Percentiles rank a stretch among this genome's conserved stretches.
Evolutionary conservation across 2,888 invertebrate genomes (phyloP).

Genomic region (Trichacis sp.): DNA sequence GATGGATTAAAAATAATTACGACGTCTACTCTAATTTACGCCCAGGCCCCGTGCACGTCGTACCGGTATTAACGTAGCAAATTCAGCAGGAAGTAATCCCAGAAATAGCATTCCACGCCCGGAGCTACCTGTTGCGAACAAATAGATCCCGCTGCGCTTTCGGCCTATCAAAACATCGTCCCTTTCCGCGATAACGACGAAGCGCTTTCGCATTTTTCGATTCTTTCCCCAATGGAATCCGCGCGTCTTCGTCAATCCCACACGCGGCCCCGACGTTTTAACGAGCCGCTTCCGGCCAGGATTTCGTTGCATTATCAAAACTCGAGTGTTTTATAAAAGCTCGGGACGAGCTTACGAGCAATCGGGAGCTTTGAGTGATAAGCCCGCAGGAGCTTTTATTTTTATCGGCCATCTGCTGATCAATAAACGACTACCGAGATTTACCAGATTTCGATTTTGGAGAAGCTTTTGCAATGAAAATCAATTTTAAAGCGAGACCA

Average conservation of each 20-base stretch:
- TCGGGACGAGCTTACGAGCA: not conserved
- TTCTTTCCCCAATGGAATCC: not conserved
- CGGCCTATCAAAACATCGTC: not conserved
- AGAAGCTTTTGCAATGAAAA: not conserved
- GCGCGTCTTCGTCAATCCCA: too few relatives aligned
- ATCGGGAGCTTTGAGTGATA: too few relatives aligned
- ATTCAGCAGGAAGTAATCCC: conserved; percentile 8
- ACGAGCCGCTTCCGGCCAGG: not conserved
- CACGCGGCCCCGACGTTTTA: not conserved
- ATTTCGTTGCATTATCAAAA: not conserved
- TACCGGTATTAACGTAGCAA: not conserved
- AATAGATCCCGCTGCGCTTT: not conserved
- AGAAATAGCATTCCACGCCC: not conserved
- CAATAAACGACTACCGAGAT: not conserved
- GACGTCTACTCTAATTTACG: not conserved
- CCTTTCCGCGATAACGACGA: not conserved
- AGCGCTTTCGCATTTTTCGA: too few relatives aligned
- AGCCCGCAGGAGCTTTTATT: not conserved
- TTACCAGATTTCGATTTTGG: not conserved
- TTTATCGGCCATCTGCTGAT: not conserved
- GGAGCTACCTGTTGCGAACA: conserved; percentile 5
- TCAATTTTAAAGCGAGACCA: too few relatives aligned
- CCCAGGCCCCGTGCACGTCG: not conserved
- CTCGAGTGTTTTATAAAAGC: not conserved
- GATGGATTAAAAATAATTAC: not conserved